Base-by-base conservation (phyloP, 23 tunicate species). In the Trididemnum nubilum region DNA sequence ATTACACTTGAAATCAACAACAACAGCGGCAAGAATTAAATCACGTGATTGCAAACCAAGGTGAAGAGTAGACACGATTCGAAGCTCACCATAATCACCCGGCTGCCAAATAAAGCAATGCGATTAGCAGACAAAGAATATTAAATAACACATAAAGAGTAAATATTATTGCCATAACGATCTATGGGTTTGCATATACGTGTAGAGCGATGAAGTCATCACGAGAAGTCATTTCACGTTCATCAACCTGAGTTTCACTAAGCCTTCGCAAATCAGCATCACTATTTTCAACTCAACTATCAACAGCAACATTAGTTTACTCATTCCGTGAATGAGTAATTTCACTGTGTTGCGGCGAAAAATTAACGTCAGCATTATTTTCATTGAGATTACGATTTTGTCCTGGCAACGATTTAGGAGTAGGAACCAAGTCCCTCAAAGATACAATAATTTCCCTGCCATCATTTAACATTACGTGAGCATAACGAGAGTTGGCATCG, bases 371-470 rank as follows among this genome's bases (percentile, higher is more conserved):
- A 7, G 54, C 54, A 44, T 44, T 15, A 7, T 44, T 44, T 44
- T 44, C 54, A 44, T 44, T 15, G 15, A 15, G 12, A 15, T 15
- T 44, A 44, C 15, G 54, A 44, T 44, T 44, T 44, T 44, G 54
- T 44, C 54, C 54, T 7, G 15, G 54, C 9, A 44, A 15, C 9
- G 54, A 44, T 44, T 44, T 44, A 44, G 54, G 54, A 44, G 9
- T 44, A 9, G 69, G 69, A 61, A 24, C 69, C 22, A 61, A 61
- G 22, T 61, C 29, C 4, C 69, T 19, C 30, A 61, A 19, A 9
- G 69, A 61, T 9, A 61, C 69, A 61, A 22, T 61, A n/a, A 25
- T 22, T 25, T 61, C 69, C 22, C 69, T 61, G 29, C 69, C 69
- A 61, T 61, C 69, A 61, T 61, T 22, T 22, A 61, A 61, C 30